A percentile compares a stretch with the other conserved stretches of the same genome.
Conservation (phyloP, 2,797 vertebrate species). For the Numenius phaeopus region DNA sequence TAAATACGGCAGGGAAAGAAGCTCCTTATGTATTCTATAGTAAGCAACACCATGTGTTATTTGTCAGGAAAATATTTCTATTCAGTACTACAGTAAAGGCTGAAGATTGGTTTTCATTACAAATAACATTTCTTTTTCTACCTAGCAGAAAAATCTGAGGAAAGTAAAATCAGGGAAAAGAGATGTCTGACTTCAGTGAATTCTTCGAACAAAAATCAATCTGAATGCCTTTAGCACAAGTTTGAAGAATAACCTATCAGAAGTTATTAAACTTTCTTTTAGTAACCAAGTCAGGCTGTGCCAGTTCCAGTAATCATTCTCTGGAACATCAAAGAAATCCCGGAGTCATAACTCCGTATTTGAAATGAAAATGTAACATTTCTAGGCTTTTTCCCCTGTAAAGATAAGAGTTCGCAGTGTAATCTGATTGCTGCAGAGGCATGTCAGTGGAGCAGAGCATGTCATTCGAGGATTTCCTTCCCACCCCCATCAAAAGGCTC, state of each 20-base stretch:
- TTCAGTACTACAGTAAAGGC: neutral
- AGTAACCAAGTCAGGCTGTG: neutral
- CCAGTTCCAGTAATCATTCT: neutral
- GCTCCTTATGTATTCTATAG: neutral
- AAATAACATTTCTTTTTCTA: neutral
- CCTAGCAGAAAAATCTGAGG: neutral
- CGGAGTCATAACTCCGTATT: neutral
- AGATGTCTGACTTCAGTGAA: neutral
- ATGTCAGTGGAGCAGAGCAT: neutral
- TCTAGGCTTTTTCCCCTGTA: neutral
- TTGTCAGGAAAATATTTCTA: neutral
- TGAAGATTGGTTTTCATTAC: neutral
- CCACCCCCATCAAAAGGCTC: neutral
- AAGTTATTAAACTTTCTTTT: conserved; percentile 1
- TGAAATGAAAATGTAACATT: neutral
- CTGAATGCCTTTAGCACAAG: neutral
- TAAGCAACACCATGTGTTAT: neutral
- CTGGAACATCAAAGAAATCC: neutral
- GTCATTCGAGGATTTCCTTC: neutral
- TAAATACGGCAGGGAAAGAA: neutral
- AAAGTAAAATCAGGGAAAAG: neutral
- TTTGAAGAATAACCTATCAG: neutral
- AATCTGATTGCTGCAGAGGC: neutral
- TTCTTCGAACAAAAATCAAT: neutral
- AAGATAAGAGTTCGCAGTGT: neutral